Base-by-base conservation (phyloP, 2,888 invertebrate genomes). In the Ctena decussata region DNA sequence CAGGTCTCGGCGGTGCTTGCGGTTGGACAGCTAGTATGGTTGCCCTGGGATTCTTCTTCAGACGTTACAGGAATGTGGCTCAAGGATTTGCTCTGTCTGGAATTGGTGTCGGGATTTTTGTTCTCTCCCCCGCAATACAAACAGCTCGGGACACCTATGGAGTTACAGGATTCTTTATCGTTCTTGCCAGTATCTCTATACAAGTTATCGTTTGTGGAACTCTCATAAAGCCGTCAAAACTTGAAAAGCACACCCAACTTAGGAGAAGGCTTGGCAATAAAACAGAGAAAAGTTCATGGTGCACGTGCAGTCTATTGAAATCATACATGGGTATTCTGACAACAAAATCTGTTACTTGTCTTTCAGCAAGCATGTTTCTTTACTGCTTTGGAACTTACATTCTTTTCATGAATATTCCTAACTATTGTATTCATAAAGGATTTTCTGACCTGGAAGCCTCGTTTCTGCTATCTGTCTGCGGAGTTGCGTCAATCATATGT, bases 1-100 rank as follows among this genome's bases (percentile, higher is more conserved):
- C 57, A 86, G 83, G 83, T 49, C 53, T 86, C 15, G 86, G 83
- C 30, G 83, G 86, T 1, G 86, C 86, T 1, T 39, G 72, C 1
- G 80, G 80, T 21, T 86, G 86, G 86, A 86, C 86, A 32, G 80
- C 86, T 2, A 78, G 76, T 30, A 83, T 86, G 83, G 53, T 83
- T 32, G 80, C 77, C 0, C 77, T 75, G 6, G 75, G 74, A 21
- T 83, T 83, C 71, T 65, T 82, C 71, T 86, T 86, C 60, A 53
- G 80, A n/a, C 69, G 65, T 53, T 86, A 86, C 74, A 74, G 82
- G 0, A 85, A 82, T 37, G 18, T 83, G 5, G 82, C 82, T 12
- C 74, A 74, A 35, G 86, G 86, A 27, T 46, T 86, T 49, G 80
- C 77, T 11, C 30, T 83, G 15, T 80, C 86, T 12, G 86, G 82